phyloP scores from a whole-genome alignment of 2,113 vertebrate species.

The Dendropsophus ebraccatus region DNA sequence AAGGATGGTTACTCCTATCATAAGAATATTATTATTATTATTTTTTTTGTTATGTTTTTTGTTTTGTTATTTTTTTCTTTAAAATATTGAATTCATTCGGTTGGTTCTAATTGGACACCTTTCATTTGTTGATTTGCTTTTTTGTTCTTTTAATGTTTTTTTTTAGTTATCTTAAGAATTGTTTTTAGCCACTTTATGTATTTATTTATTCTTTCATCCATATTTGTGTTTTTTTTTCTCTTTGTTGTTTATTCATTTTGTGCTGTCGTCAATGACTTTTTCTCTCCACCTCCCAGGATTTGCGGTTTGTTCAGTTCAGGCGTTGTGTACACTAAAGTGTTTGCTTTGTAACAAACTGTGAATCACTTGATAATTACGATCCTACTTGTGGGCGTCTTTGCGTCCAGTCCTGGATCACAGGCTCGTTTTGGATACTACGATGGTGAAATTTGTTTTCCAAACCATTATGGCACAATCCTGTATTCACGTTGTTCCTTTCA shows the following conservation, averaged over 20 bases:
- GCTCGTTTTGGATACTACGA: not conserved
- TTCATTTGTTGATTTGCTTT: no score
- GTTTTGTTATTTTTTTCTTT: no score
- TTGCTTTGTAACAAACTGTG: not conserved
- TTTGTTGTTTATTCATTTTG: not conserved
- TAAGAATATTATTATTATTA: no score
- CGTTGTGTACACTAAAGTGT: not conserved
- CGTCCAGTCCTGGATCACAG: not conserved
- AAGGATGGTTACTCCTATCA: no score
- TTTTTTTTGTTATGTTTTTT: no score
- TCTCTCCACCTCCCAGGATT: no score
- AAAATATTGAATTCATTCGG: no score
- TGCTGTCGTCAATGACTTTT: not conserved
- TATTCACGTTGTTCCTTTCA: not conserved
- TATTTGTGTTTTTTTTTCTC: not conserved
- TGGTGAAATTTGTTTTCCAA: not conserved
- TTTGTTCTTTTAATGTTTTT: no score
- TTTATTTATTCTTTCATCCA: not conserved
- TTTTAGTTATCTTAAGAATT: not conserved
- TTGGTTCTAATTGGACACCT: no score
- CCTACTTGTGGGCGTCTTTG: not conserved
- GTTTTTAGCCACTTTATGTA: not conserved
- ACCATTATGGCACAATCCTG: conserved; percentile 25
- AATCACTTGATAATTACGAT: not conserved
- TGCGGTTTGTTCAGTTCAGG: not conserved